These are phyloP conservation scores for Antechinus flavipes DNA, from an alignment of 2,113 vertebrate genomes.

Conservation along the genomic window DNA sequence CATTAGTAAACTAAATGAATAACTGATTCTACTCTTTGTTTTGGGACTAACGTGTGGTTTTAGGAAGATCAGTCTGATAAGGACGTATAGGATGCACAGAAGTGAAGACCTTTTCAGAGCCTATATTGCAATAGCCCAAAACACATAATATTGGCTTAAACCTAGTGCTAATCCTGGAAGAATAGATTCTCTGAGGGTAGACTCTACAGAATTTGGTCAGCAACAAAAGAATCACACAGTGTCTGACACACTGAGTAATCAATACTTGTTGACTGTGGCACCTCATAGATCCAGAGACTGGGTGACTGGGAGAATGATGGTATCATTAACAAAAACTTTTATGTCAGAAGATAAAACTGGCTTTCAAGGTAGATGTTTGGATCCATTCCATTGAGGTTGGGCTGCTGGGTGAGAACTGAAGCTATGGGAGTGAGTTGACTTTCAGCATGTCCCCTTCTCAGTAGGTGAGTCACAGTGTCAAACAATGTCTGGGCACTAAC, in stretches of 20 bases:
- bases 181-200: background rate
- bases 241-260: too few species aligned
- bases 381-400: too few species aligned
- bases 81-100: too few species aligned
- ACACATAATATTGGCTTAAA: background rate
- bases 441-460: background rate
- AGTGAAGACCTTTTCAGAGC: background rate
- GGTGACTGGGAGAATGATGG: too few species aligned
- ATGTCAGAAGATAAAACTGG: too few species aligned
- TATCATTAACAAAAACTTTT: too few species aligned
- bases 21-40: background rate
- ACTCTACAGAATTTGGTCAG: background rate
- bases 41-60: background rate
- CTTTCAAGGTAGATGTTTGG: too few species aligned
- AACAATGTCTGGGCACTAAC: background rate
- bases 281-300: too few species aligned
- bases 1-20: background rate
- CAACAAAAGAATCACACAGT: too few species aligned
- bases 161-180: background rate
- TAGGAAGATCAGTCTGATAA: background rate
- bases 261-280: too few species aligned
- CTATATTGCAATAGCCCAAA: background rate
- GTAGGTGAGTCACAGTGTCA: background rate
- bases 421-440: background rate
- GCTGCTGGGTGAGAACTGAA: background rate